Evolutionary conservation across 2,888 invertebrate genomes (phyloP), one percentile per base, ranked within the genome.

Genomic region (Ischnus inquisitorius): DNA sequence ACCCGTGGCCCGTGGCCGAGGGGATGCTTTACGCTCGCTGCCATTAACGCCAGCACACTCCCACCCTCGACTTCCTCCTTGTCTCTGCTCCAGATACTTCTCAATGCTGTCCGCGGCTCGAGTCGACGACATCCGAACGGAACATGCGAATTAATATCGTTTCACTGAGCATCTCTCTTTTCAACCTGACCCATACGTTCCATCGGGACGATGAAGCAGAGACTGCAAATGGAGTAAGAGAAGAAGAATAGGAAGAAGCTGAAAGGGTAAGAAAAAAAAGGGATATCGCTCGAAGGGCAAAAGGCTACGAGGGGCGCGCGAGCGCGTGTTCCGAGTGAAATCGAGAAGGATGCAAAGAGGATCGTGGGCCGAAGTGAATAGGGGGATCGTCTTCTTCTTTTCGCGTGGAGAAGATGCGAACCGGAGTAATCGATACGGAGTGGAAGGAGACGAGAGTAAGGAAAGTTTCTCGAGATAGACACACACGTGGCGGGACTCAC

Each of bases 11-110:
- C 78, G 22, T 54, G 67, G 19, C 67, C 41, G 71, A 79, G 76
- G 83, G 83, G 72, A 81, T 84, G 85, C 86, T 90, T 88, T 85
- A 87, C 87, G 85, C 75, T 67, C 79, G 64, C 69, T 79, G 80
- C 87, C 87, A 88, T 90, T 90, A 90, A 88, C 88, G 78, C 84
- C 83, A 65, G 48, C 14, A 68, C 28, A n/a, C 34, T 12, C 43
- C 16, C 74, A 16, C 19, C 19, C 64, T 54, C 54, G 54, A 54
- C 10, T 14, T 14, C 10, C 43, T 10, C 48, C 3, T 34, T 6
- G 14, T 6, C 19, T 19, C 34, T 46, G 60, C 14, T 1, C 19
- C 34, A 34, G 34, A 41, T 46, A 28, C 43, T 57, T 41, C n/a
- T 22, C 19, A 22, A 39, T 54, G 57, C 72, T 75, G 39, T 54